A percentile compares a stretch with the other conserved stretches of the same genome.
Conservation (phyloP, 2,797 vertebrate genomes). For the Hybognathus amarus region DNA sequence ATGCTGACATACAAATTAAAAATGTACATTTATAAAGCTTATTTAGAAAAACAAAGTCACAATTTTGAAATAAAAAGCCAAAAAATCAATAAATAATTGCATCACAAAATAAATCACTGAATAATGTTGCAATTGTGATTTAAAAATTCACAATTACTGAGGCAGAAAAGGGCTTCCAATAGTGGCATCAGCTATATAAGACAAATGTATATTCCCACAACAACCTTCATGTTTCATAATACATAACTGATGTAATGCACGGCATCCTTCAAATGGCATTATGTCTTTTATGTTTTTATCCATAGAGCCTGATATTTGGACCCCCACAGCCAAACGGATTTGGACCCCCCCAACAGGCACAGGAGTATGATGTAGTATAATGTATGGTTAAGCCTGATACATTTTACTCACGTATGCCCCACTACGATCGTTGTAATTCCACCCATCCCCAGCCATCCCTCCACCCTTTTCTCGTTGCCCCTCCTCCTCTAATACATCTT, state of each 20-base stretch:
- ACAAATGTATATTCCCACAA: background rate
- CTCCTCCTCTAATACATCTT: constrained; percentile 84
- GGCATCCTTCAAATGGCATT: constrained; percentile 12
- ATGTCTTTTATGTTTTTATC: constrained; percentile 27
- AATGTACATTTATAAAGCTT: background rate
- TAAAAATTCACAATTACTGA: background rate
- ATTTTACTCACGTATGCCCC: constrained; percentile 85
- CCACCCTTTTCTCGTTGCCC: constrained; percentile 32
- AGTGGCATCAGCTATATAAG: background rate
- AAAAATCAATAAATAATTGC: background rate
- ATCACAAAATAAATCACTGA: background rate
- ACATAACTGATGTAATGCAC: background rate
- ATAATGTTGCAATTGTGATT: background rate
- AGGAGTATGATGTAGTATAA: constrained; percentile 82
- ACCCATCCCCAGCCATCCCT: constrained; percentile 43
- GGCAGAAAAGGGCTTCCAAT: background rate
- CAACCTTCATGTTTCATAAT: constrained; percentile 6
- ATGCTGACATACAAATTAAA: background rate
- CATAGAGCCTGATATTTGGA: constrained; percentile 28
- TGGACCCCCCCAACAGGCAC: constrained; percentile 80
- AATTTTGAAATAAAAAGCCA: background rate
- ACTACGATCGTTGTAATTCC: constrained; percentile 90
- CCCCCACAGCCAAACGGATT: constrained; percentile 85
- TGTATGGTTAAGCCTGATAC: constrained; percentile 86
- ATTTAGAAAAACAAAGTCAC: background rate